A percentile compares a stretch with the other conserved stretches of the same genome.
Evolutionary conservation across 2,888 invertebrate species (phyloP).

Genomic region (Pollenia griseotomentosa): DNA sequence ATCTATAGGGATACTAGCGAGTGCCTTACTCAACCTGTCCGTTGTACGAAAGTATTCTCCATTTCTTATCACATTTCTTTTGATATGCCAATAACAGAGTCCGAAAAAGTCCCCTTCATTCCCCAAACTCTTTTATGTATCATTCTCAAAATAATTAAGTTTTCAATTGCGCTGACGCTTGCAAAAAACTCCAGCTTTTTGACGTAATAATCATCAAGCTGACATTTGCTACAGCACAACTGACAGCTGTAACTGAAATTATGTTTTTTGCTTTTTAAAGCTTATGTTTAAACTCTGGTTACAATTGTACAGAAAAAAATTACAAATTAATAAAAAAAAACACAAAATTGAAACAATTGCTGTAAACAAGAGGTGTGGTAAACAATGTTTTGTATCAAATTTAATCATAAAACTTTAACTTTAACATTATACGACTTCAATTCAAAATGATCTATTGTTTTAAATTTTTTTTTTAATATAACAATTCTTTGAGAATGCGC

Average conservation of each 20-base stretch:
- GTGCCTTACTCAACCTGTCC: no score
- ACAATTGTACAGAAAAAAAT: neutral
- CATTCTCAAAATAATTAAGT: slow-evolving; percentile 30
- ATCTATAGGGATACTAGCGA: no score
- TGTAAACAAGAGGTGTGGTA: slow-evolving; percentile 61
- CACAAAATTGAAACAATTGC: slow-evolving; percentile 34
- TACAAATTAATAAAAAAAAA: slow-evolving; percentile 2
- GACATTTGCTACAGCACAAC: slow-evolving; percentile 81
- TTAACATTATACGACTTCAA: slow-evolving; percentile 3
- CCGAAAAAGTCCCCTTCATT: neutral
- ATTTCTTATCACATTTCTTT: no score
- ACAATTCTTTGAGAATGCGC: neutral
- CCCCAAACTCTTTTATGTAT: neutral
- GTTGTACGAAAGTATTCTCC: no score
- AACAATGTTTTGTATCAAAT: slow-evolving; percentile 24
- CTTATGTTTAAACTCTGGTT: slow-evolving; percentile 22
- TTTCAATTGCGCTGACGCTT: slow-evolving; percentile 71
- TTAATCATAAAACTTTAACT: slow-evolving; percentile 43
- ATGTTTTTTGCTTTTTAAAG: neutral
- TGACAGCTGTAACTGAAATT: slow-evolving; percentile 78
- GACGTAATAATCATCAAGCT: slow-evolving; percentile 82
- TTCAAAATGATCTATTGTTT: slow-evolving; percentile 57
- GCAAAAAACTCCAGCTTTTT: slow-evolving; percentile 73
- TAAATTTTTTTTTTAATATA: neutral
- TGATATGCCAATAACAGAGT: neutral